Percentiles rank a stretch among this genome's conserved stretches.
Conservation (phyloP, 2,113 vertebrate genomes). For the Trogon melanurus region DNA sequence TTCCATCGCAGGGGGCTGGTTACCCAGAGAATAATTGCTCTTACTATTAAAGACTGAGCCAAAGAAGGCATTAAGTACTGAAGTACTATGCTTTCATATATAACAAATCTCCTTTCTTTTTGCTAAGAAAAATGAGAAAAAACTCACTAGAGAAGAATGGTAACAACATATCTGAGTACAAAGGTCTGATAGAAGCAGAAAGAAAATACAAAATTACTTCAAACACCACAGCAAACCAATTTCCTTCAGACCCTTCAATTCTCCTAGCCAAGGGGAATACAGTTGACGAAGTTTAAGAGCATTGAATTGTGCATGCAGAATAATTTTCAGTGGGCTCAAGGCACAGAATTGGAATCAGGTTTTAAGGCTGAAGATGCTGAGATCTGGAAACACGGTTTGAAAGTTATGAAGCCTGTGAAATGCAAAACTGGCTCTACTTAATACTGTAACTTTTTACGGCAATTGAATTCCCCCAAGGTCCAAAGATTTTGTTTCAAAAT, state of each 20-base stretch:
- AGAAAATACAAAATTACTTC: slow-evolving; percentile 1
- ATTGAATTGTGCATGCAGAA: background rate
- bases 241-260: background rate
- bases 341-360: background rate
- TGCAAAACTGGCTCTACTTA: background rate
- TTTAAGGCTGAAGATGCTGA: background rate
- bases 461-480: background rate
- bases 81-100: background rate
- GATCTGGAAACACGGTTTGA: background rate
- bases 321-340: background rate
- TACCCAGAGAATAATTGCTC: background rate
- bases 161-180: background rate
- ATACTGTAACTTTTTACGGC: background rate
- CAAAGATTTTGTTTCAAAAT: background rate
- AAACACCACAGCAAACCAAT: background rate
- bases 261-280: background rate
- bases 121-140: background rate
- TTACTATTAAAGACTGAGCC: background rate
- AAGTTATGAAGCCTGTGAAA: background rate
- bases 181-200: background rate
- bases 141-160: background rate
- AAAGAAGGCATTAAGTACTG: background rate
- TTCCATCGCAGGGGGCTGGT: background rate
- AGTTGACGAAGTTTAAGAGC: background rate
- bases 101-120: background rate